Evolutionary conservation across 1,140 invertebrate genomes (phyloP), one percentile per base, ranked within the genome.

Genomic region (Spodoptera frugiperda): DNA sequence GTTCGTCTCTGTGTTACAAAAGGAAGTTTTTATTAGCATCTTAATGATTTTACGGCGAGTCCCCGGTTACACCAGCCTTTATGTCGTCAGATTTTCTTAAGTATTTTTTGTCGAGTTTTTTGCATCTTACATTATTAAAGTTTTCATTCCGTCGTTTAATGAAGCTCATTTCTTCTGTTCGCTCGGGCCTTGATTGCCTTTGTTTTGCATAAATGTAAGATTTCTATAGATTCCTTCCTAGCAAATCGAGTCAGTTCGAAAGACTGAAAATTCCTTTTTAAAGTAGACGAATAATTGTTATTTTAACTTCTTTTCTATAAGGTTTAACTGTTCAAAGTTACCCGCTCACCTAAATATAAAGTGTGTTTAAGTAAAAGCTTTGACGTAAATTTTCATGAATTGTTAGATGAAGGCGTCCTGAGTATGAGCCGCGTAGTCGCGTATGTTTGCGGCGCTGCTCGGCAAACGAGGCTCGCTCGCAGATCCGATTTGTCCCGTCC

Each of bases 1-100:
- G 91, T 92, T 88, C 88, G 90, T 89, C 91, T 90, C 89, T 87
- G 88, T 85, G 87, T 87, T 85, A 94, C 91, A 93, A 94, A 93
- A 93, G 92, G 91, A 94, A 93, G 91, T 94, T 94, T 94, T 94
- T 94, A 94, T 94, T 94, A 94, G 93, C 93, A 94, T 94, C 94
- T 94, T 94, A 94, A 94, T 94, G 94, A 94, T 94, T 94, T 94
- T 94, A 94, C 93, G 93, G 92, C 90, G 87, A 89, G 89, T 90
- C 90, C 90, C 91, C 91, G 90, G 90, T 93, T 93, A 93, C 90
- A 93, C 92, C 89, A 92, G 91, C 92, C 92, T 94, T 94, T 94
- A 94, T 93, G 92, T 94, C 91, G 91, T 92, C 92, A 94, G 93
- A 93, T 94, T 94, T 94, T 93, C 91, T 94, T 93, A 89, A 92